Percentiles rank a stretch among this genome's conserved stretches.
Evolutionary conservation across 1,140 invertebrate species (phyloP).

Genomic region (Tigriopus japonicus): DNA sequence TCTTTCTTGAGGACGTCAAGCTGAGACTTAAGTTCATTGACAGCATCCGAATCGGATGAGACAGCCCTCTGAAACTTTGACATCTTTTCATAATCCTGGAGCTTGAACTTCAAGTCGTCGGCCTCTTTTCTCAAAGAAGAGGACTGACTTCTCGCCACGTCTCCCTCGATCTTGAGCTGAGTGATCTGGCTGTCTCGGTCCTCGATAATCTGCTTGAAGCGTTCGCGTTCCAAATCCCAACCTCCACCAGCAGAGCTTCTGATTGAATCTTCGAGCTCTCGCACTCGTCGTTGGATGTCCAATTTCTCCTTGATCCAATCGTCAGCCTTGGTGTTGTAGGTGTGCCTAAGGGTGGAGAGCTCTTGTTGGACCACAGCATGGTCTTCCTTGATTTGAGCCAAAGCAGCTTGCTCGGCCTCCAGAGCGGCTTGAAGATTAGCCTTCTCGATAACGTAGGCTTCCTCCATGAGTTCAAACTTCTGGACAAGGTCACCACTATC

Average conservation of each 20-base stretch:
- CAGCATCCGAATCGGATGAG: background rate
- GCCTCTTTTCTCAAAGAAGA: conserved; percentile 39
- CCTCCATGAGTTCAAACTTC: conserved; percentile 60
- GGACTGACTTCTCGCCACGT: conserved; percentile 45
- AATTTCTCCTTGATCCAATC: conserved; percentile 53
- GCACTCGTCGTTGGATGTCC: conserved; percentile 36
- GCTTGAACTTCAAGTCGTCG: background rate
- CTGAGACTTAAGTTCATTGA: background rate
- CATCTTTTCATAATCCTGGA: conserved; percentile 3
- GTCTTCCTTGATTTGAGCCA: conserved; percentile 61
- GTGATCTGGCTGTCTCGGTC: conserved; percentile 54
- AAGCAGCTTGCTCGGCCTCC: conserved; percentile 55
- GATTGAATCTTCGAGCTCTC: conserved; percentile 23
- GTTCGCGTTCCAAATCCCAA: conserved; percentile 40
- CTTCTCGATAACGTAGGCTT: conserved; percentile 57
- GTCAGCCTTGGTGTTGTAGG: conserved; percentile 42
- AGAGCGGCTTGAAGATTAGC: conserved; percentile 39
- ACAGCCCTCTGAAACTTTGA: conserved; percentile 14
- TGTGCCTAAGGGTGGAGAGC: conserved; percentile 43
- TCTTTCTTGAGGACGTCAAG: conserved; percentile 1
- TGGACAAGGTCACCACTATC: conserved; percentile 56
- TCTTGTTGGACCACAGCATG: conserved; percentile 53
- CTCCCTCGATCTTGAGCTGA: conserved; percentile 46
- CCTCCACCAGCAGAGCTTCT: conserved; percentile 24
- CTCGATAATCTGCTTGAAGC: conserved; percentile 44